phyloP scores from a whole-genome alignment of 2,797 vertebrate genomes.

The Pelobates cultripes region DNA sequence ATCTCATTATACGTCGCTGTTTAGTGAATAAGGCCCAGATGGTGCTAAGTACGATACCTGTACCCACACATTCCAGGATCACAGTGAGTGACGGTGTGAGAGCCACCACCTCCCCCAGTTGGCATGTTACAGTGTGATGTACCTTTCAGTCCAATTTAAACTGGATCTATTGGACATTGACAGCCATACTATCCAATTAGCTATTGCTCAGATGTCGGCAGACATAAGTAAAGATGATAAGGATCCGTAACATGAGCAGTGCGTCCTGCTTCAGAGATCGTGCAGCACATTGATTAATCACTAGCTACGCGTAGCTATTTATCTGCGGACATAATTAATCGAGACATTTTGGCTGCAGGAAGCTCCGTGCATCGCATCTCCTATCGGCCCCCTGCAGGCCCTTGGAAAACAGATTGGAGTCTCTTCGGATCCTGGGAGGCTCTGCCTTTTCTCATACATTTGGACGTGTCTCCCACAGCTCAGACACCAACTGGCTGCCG shows the following conservation, averaged over 20 bases:
- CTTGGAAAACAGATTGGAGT: slow-evolving; percentile 19
- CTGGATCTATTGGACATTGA: background rate
- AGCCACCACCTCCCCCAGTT: too few species aligned
- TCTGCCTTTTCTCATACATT: background rate
- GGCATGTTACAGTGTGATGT: too few species aligned
- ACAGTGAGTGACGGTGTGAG: too few species aligned
- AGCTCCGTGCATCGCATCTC: background rate
- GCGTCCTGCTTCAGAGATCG: too few species aligned
- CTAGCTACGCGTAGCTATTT: slow-evolving; percentile 6
- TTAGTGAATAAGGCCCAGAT: too few species aligned
- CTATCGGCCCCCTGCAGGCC: background rate
- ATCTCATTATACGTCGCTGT: too few species aligned
- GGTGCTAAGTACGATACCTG: too few species aligned
- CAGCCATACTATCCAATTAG: background rate
- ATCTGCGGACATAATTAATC: slow-evolving; percentile 37
- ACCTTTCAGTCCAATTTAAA: too few species aligned
- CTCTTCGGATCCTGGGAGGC: background rate
- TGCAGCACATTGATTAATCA: slow-evolving; percentile 14
- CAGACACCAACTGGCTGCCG: slow-evolving; percentile 27
- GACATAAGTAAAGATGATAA: slow-evolving; percentile 6
- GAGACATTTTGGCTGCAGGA: slow-evolving; percentile 23
- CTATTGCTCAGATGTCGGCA: background rate
- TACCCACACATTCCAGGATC: too few species aligned
- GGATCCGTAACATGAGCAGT: background rate
- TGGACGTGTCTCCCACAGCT: slow-evolving; percentile 1